A percentile compares a stretch with the other conserved stretches of the same genome.
Conservation (phyloP, 2,113 vertebrate genomes). For the Cyrtonyx montezumae region DNA sequence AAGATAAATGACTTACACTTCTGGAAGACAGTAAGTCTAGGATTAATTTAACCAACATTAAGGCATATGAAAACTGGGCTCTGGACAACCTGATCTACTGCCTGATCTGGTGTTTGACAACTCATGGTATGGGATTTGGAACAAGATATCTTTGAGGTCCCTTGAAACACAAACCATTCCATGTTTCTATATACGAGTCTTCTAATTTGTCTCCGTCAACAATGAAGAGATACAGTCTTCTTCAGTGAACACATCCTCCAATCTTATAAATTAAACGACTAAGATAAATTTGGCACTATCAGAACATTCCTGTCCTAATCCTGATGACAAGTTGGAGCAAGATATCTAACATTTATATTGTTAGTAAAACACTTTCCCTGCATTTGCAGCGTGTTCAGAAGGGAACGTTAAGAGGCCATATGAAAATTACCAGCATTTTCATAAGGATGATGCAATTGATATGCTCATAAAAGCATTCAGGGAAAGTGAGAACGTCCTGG, state of each 20-base stretch:
- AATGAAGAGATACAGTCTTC: not conserved
- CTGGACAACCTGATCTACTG: too few relatives aligned
- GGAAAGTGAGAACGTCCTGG: not conserved
- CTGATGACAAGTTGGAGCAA: not conserved
- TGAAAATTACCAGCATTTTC: slow-evolving; percentile 41
- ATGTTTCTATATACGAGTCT: not conserved
- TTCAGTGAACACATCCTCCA: not conserved
- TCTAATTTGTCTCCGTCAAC: slow-evolving; percentile 20
- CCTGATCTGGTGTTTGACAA: too few relatives aligned
- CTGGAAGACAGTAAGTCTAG: not conserved
- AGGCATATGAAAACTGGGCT: not conserved
- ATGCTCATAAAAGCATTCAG: not conserved
- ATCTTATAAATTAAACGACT: not conserved
- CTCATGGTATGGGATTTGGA: too few relatives aligned
- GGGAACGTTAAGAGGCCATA: not conserved
- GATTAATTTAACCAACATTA: not conserved
- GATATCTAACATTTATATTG: not conserved
- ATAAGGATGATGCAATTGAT: not conserved
- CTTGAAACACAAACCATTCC: too few relatives aligned
- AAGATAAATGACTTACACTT: not conserved
- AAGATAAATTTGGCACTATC: slow-evolving; percentile 12
- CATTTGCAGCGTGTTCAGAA: slow-evolving; percentile 21
- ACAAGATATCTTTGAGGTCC: too few relatives aligned
- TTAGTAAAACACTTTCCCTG: slow-evolving; percentile 23
- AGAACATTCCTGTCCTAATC: not conserved